A percentile compares a stretch with the other conserved stretches of the same genome.
These are phyloP conservation scores for Lindbergichthys nudifrons DNA, from an alignment of 2,797 vertebrate genomes.

Conservation along the genomic window DNA sequence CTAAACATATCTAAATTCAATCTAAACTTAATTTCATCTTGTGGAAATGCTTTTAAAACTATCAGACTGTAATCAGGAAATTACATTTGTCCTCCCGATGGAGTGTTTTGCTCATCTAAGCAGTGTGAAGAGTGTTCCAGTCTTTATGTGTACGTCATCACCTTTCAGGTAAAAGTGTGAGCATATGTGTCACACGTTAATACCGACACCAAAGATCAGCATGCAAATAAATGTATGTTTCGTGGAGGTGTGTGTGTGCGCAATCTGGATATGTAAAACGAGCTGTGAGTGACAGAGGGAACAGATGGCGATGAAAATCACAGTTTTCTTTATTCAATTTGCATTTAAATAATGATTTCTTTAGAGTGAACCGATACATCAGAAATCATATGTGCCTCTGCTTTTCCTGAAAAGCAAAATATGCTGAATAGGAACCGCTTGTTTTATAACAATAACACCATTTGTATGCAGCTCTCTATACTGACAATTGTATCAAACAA, in stretches of 20 bases:
- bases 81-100: not conserved
- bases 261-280: conserved; percentile 6
- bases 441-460: conserved; percentile 2
- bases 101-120: not conserved
- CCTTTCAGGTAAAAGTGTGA: conserved; percentile 1
- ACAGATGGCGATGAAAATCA: conserved; percentile 12
- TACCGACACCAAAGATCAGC: not conserved
- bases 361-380: conserved; percentile 10
- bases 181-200: not conserved
- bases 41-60: conserved; percentile 36
- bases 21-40: conserved; percentile 35
- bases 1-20: conserved; percentile 36
- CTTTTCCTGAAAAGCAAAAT: not conserved
- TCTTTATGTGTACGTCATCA: not conserved
- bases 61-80: conserved; percentile 29
- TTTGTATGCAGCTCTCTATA: not conserved
- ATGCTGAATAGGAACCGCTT: conserved; percentile 32
- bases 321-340: conserved; percentile 40
- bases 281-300: conserved; percentile 6
- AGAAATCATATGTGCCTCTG: conserved; percentile 15
- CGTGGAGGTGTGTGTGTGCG: not conserved
- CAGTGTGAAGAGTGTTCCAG: not conserved
- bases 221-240: not conserved
- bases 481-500: conserved; percentile 1
- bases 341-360: conserved; percentile 23